Evolutionary conservation across 2,113 vertebrate species (phyloP).

Genomic region (Lates calcarifer): DNA sequence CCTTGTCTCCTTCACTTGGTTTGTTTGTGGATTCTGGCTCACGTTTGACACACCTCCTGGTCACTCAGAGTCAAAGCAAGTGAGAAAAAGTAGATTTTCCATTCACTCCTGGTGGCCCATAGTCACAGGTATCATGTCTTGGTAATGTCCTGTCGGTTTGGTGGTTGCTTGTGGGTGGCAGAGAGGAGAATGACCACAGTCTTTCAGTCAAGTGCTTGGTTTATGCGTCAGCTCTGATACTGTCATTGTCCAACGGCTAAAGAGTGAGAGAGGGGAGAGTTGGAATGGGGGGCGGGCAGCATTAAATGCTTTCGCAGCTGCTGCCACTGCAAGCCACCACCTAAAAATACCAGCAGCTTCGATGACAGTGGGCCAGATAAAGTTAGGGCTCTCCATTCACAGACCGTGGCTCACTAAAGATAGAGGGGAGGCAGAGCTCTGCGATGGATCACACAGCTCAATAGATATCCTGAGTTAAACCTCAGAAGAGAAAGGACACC

Average conservation of each 20-base stretch:
- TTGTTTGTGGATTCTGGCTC: not conserved
- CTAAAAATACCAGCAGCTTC: constrained; percentile 82
- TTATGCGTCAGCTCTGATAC: constrained; percentile 45
- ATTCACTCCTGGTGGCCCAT: not conserved
- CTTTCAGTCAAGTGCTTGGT: constrained; percentile 16
- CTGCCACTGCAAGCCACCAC: constrained; percentile 61
- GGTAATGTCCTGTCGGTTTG: not conserved
- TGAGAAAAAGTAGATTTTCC: not conserved
- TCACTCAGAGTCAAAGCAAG: not conserved
- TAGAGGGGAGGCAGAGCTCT: constrained; percentile 66
- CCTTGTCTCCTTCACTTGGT: constrained; percentile 2
- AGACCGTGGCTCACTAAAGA: constrained; percentile 71
- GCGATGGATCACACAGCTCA: constrained; percentile 66
- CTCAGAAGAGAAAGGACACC: constrained; percentile 55
- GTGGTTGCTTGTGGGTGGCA: constrained; percentile 30
- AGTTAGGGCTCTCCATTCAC: constrained; percentile 76
- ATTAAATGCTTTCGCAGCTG: constrained; percentile 82
- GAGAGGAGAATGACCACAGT: constrained; percentile 44
- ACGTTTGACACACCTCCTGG: not conserved
- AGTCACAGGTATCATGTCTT: constrained; percentile 11
- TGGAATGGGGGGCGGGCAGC: constrained; percentile 27
- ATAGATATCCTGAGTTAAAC: constrained; percentile 58
- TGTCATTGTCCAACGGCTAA: constrained; percentile 70
- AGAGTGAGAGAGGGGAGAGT: constrained; percentile 50
- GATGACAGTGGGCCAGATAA: constrained; percentile 80